Percentiles rank a stretch among this genome's conserved stretches.
Evolutionary conservation across 2,888 invertebrate genomes (phyloP).

Genomic region (Peribatodes rhomboidaria): DNA sequence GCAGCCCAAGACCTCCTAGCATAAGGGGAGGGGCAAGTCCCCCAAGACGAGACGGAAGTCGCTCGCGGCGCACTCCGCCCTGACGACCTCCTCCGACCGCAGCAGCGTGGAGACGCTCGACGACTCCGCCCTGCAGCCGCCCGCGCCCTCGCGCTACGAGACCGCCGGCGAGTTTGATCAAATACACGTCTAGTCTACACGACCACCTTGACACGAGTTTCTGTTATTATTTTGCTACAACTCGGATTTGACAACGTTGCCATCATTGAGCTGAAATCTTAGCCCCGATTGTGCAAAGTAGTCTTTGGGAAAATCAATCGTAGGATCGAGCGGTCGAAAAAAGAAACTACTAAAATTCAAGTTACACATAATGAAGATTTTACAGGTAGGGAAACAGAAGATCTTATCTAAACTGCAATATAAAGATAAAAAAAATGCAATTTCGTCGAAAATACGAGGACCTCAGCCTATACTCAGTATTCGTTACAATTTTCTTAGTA

Average conservation of each 20-base stretch:
- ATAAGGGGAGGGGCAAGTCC: conserved; percentile 89
- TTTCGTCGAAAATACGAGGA: conserved; percentile 2
- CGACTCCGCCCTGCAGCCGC: conserved; percentile 59
- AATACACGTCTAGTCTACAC: conserved; percentile 88
- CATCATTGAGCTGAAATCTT: background rate
- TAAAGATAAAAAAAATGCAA: conserved; percentile 3
- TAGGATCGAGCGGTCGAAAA: background rate
- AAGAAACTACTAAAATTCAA: conserved; percentile 2
- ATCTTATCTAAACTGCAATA: background rate
- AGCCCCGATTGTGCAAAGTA: background rate
- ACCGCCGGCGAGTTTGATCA: conserved; percentile 79
- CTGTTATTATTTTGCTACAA: background rate
- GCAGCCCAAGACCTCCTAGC: conserved; percentile 88
- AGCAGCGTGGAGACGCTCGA: conserved; percentile 81
- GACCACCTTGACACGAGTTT: background rate
- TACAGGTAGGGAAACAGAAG: background rate
- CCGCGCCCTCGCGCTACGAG: conserved; percentile 61
- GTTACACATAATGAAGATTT: background rate
- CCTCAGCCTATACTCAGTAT: conserved; percentile 5
- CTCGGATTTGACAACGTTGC: background rate
- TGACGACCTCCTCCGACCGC: conserved; percentile 75
- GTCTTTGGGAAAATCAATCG: background rate
- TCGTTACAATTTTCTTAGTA: conserved; percentile 15
- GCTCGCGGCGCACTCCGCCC: conserved; percentile 67
- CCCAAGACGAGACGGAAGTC: conserved; percentile 81